phyloP scores from a whole-genome alignment of 35 echinoderm and acorn worm genomes.

The Heliocidaris erythrogramma region DNA sequence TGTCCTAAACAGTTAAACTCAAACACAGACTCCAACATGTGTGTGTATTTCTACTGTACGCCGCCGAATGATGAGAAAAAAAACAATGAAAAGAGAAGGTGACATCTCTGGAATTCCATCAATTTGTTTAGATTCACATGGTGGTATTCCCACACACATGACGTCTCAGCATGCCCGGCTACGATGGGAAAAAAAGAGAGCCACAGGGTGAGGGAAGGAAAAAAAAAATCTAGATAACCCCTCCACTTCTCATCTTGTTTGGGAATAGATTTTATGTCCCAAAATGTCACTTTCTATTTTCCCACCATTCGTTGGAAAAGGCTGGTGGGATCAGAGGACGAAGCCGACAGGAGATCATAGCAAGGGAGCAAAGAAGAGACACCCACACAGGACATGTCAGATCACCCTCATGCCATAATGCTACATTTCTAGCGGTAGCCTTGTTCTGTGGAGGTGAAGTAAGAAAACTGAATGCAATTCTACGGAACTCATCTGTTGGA shows the following conservation, averaged over 20 bases:
- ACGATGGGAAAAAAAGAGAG: neutral
- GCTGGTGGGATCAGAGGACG: neutral
- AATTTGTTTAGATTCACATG: neutral
- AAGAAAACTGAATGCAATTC: too few relatives aligned
- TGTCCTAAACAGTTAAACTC: neutral
- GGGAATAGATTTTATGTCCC: conserved; percentile 9
- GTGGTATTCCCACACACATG: neutral
- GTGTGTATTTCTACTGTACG: neutral
- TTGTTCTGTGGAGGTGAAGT: neutral
- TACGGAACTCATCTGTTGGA: too few relatives aligned
- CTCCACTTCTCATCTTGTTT: neutral
- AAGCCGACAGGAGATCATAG: neutral
- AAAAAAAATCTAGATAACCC: neutral
- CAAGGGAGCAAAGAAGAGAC: neutral
- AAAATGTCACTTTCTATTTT: conserved; percentile 4
- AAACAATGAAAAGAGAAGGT: neutral
- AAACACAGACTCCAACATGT: neutral
- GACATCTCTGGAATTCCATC: neutral
- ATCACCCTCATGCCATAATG: neutral
- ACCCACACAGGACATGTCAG: neutral
- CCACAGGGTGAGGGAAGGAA: neutral
- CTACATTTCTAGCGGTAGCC: neutral
- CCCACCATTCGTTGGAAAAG: neutral
- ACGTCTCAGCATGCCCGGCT: neutral
- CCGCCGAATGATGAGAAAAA: neutral